A percentile compares a stretch with the other conserved stretches of the same genome.
Conservation (phyloP, 2,888 invertebrate genomes). For the Cosmorhoe ocellata region DNA sequence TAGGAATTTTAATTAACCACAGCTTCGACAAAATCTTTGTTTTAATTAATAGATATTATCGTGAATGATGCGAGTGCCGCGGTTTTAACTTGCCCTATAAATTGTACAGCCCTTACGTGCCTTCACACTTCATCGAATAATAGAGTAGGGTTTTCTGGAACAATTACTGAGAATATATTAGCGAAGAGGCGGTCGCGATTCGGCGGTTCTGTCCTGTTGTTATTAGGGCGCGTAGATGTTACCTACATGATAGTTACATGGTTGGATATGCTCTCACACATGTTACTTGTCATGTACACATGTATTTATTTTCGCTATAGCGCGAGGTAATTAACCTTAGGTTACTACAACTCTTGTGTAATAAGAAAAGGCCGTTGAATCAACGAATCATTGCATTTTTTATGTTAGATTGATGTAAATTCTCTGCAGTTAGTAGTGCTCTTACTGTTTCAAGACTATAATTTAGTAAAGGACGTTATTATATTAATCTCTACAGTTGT, state of each 20-base stretch:
- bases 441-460: no score
- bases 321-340: no score
- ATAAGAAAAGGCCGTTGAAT: no score
- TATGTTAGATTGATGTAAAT: no score
- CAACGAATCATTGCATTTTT: no score
- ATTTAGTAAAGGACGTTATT: no score
- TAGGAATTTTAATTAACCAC: slow-evolving; percentile 47
- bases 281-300: no score
- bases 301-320: no score
- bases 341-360: no score
- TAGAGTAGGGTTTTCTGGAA: slow-evolving; percentile 63
- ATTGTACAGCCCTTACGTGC: slow-evolving; percentile 52
- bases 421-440: no score
- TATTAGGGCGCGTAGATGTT: slow-evolving; percentile 39
- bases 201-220: slow-evolving; percentile 30
- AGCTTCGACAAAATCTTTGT: slow-evolving; percentile 42
- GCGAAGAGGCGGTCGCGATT: slow-evolving; percentile 48
- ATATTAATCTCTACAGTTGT: no score
- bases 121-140: slow-evolving; percentile 75
- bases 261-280: background rate
- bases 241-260: slow-evolving; percentile 7
- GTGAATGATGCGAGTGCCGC: slow-evolving; percentile 53
- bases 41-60: slow-evolving; percentile 63
- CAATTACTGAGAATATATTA: slow-evolving; percentile 71
- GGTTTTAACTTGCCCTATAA: slow-evolving; percentile 68